Conservation (phyloP, 1,140 invertebrate genomes). For the Trachymyrmex cornetzi region DNA sequence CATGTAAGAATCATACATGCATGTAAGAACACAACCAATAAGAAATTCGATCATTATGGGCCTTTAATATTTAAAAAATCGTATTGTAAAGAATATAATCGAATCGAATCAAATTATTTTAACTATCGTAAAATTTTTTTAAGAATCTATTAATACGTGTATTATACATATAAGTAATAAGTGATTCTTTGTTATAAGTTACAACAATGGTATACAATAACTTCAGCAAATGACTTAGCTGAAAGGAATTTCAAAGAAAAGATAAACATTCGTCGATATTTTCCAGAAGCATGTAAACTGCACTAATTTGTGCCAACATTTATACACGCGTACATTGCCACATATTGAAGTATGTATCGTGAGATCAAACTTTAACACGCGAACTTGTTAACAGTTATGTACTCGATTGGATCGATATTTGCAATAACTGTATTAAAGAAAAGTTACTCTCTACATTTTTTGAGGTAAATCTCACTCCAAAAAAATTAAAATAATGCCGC, state of each 20-base stretch:
- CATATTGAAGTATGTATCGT: slow-evolving; percentile 23
- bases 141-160: not conserved
- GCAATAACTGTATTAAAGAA: not conserved
- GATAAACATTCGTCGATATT: slow-evolving; percentile 6
- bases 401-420: not conserved
- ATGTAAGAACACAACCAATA: no score
- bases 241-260: not conserved
- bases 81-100: not conserved
- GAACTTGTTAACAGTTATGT: not conserved
- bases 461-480: no score
- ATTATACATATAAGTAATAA: not conserved
- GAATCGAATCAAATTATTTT: not conserved
- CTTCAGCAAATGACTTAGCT: not conserved
- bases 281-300: not conserved
- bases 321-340: slow-evolving; percentile 14
- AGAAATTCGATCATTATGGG: no score
- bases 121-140: not conserved
- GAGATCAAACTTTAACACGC: not conserved
- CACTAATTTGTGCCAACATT: not conserved
- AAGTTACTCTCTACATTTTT: not conserved
- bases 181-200: slow-evolving; percentile 13
- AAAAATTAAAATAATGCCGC: no score
- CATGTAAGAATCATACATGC: no score
- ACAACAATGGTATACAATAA: slow-evolving; percentile 23
- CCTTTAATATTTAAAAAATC: not conserved